Evolutionary conservation across 2,113 vertebrate species (phyloP).

Genomic region (Oreotrochilus melanogaster): DNA sequence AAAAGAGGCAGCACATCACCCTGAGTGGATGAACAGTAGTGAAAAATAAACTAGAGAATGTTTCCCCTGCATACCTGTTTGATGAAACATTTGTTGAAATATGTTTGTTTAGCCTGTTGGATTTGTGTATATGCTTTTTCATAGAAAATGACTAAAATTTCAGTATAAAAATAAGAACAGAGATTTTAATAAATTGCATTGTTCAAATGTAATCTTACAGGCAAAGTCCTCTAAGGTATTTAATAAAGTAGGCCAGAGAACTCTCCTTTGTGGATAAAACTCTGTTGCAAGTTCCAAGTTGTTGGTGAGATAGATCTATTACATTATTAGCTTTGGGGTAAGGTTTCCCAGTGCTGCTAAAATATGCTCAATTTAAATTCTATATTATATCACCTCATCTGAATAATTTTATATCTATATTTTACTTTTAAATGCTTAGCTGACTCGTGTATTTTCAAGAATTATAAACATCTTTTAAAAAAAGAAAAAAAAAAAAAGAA

Average conservation of each 20-base stretch:
- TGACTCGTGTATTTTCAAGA: constrained; percentile 64
- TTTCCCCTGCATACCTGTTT: background rate
- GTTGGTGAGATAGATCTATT: constrained; percentile 47
- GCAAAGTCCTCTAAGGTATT: constrained; percentile 58
- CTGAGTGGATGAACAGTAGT: background rate
- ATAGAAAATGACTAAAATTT: constrained; percentile 27
- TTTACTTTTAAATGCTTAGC: constrained; percentile 73
- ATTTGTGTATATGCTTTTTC: constrained; percentile 37
- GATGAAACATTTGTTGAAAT: constrained; percentile 26
- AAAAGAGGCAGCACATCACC: background rate
- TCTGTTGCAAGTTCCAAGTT: constrained; percentile 40
- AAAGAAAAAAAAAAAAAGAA: background rate
- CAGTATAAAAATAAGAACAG: constrained; percentile 39
- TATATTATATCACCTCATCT: constrained; percentile 44
- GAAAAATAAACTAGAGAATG: background rate
- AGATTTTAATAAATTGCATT: constrained; percentile 59
- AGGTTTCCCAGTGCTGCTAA: constrained; percentile 64
- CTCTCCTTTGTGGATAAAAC: constrained; percentile 66
- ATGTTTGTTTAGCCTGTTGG: constrained; percentile 35
- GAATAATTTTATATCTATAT: constrained; percentile 74
- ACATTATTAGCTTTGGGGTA: constrained; percentile 67
- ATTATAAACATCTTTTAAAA: constrained; percentile 27
- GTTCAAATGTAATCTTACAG: constrained; percentile 60
- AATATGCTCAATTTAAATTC: constrained; percentile 72
- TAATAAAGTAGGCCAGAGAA: constrained; percentile 68